Conservation (phyloP, 2,113 vertebrate species). For the Etheostoma spectabile region DNA sequence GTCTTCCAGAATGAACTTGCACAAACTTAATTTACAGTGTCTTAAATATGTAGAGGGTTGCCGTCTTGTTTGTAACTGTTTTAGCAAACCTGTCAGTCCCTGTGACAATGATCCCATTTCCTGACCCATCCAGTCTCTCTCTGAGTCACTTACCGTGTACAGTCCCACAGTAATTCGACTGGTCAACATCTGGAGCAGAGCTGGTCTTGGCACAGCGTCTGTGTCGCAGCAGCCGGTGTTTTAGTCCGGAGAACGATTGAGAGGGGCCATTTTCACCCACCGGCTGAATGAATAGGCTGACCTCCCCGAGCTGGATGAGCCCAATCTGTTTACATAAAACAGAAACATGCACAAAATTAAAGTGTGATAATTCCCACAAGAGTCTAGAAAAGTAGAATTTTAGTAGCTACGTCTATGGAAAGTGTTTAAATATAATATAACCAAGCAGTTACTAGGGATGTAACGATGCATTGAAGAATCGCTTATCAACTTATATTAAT, state of each 20-base stretch:
- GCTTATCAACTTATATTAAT: no score
- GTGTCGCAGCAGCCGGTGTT: slow-evolving; percentile 86
- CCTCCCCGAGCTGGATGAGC: slow-evolving; percentile 89
- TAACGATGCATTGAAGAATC: no score
- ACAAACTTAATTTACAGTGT: no score
- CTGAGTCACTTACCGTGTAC: slow-evolving; percentile 87
- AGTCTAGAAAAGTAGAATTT: neutral
- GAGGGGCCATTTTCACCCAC: slow-evolving; percentile 74
- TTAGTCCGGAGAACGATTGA: slow-evolving; percentile 83
- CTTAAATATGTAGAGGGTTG: neutral
- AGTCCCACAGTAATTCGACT: slow-evolving; percentile 81
- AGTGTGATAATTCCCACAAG: neutral
- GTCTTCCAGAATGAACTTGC: no score
- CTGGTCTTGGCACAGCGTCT: slow-evolving; percentile 69
- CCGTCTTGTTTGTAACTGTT: neutral
- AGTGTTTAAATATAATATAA: neutral
- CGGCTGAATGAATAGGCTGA: slow-evolving; percentile 90
- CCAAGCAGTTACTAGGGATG: neutral
- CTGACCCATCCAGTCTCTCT: neutral
- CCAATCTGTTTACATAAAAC: slow-evolving; percentile 86
- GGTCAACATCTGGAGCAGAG: neutral
- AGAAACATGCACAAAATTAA: slow-evolving; percentile 16
- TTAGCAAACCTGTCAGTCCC: neutral
- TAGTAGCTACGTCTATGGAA: neutral
- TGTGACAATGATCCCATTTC: neutral